Percentiles rank a stretch among this genome's conserved stretches.
phyloP scores from a whole-genome alignment of 2,797 vertebrate genomes.

The Saxicola maurus region DNA sequence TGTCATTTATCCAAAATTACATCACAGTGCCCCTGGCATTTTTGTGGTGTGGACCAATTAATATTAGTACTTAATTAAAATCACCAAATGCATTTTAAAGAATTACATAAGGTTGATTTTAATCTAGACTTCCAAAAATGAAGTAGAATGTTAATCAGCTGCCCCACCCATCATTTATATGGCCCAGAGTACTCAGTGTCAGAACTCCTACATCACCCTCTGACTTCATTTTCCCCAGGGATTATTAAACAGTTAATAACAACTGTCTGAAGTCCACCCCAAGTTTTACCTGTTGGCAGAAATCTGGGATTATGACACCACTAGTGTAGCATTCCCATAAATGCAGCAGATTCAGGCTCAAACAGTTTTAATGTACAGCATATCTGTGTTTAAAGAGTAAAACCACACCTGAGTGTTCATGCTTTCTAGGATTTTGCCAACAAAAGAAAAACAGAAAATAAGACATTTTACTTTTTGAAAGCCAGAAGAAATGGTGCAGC shows the following conservation, averaged over 20 bases:
- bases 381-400: slow-evolving; percentile 7
- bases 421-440: slow-evolving; percentile 20
- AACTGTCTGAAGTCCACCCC: background rate
- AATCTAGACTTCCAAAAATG: slow-evolving; percentile 33
- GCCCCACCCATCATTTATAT: slow-evolving; percentile 1
- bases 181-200: background rate
- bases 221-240: slow-evolving; percentile 30
- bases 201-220: slow-evolving; percentile 8
- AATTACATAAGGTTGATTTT: slow-evolving; percentile 34
- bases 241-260: slow-evolving; percentile 20
- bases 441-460: slow-evolving; percentile 10
- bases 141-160: slow-evolving; percentile 6
- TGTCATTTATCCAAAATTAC: background rate
- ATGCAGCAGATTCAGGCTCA: background rate
- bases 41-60: background rate
- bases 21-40: background rate
- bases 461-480: background rate
- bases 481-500: background rate
- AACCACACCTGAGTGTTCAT: slow-evolving; percentile 23
- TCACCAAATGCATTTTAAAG: background rate
- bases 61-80: slow-evolving; percentile 19
- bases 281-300: slow-evolving; percentile 10
- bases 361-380: slow-evolving; percentile 3
- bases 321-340: background rate
- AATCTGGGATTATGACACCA: background rate